phyloP scores from a whole-genome alignment of 2,797 vertebrate species.

The Luscinia megarhynchos region DNA sequence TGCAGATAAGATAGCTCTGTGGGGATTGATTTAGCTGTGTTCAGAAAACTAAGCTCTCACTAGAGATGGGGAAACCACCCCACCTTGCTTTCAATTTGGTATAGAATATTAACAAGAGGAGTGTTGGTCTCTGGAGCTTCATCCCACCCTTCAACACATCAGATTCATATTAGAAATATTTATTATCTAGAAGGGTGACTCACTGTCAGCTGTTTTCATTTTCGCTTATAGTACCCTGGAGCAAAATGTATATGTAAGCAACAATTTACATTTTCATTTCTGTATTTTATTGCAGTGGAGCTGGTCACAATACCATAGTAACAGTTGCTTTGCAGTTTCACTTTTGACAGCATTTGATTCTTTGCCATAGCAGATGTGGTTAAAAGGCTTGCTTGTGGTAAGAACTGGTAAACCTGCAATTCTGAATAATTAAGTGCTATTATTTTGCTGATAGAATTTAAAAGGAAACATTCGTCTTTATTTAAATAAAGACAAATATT shows the following conservation, averaged over 20 bases:
- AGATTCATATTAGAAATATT: conserved; percentile 50
- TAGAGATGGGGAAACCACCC: conserved; percentile 5
- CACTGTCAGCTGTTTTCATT: conserved; percentile 56
- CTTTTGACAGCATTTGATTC: conserved; percentile 29
- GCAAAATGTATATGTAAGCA: conserved; percentile 63
- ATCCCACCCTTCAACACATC: conserved; percentile 48
- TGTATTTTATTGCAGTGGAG: conserved; percentile 22
- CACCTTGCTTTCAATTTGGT: conserved; percentile 33
- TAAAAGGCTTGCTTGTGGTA: background rate
- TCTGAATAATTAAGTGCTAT: conserved; percentile 11
- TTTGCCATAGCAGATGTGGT: background rate
- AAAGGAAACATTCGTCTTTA: background rate
- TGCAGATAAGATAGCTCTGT: conserved; percentile 41
- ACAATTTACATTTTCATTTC: conserved; percentile 53
- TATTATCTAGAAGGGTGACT: conserved; percentile 54
- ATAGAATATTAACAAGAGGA: conserved; percentile 29
- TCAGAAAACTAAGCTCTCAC: conserved; percentile 15
- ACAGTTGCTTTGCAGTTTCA: conserved; percentile 29
- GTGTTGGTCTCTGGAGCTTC: conserved; percentile 37
- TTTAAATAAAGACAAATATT: background rate
- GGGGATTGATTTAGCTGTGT: conserved; percentile 3
- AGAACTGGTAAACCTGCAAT: conserved; percentile 1
- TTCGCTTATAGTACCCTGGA: conserved; percentile 49
- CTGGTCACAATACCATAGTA: conserved; percentile 19
- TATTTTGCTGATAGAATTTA: conserved; percentile 1